phyloP scores from a whole-genome alignment of 2,797 vertebrate species.

The Lycodopsis pacificus region DNA sequence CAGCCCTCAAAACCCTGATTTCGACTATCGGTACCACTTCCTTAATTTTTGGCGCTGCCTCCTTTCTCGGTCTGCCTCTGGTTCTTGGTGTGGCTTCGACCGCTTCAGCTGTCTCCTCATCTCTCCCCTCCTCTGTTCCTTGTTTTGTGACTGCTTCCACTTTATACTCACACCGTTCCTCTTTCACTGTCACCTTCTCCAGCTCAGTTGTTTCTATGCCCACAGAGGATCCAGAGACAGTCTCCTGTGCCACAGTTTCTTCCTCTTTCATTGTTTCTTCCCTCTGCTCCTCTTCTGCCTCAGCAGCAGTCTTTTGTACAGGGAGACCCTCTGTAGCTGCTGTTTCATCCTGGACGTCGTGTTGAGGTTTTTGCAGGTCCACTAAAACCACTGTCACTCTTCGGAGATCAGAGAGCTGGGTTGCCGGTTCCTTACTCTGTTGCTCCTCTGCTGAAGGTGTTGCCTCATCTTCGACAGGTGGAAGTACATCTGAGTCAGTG shows the following conservation, averaged over 20 bases:
- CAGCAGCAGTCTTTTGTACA: slow-evolving; percentile 1
- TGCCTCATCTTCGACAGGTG: neutral
- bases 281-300: neutral
- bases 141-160: neutral
- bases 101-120: slow-evolving; percentile 45
- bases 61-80: slow-evolving; percentile 40
- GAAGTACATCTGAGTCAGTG: neutral
- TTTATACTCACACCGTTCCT: neutral
- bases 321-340: neutral
- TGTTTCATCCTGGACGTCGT: neutral
- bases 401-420: slow-evolving; percentile 22
- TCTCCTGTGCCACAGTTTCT: neutral
- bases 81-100: slow-evolving; percentile 84
- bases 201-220: neutral
- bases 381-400: slow-evolving; percentile 45
- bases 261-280: neutral
- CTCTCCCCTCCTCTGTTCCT: neutral
- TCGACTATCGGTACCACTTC: slow-evolving; percentile 12
- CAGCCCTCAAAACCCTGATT: slow-evolving; percentile 24
- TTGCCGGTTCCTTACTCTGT: neutral
- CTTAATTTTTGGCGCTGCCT: neutral
- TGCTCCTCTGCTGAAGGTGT: slow-evolving; percentile 9
- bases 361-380: slow-evolving; percentile 28
- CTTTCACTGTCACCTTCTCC: neutral
- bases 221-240: too few relatives aligned